Percentiles rank a stretch among this genome's conserved stretches.
Conservation (phyloP, 2,113 vertebrate species). For the Buteo buteo region DNA sequence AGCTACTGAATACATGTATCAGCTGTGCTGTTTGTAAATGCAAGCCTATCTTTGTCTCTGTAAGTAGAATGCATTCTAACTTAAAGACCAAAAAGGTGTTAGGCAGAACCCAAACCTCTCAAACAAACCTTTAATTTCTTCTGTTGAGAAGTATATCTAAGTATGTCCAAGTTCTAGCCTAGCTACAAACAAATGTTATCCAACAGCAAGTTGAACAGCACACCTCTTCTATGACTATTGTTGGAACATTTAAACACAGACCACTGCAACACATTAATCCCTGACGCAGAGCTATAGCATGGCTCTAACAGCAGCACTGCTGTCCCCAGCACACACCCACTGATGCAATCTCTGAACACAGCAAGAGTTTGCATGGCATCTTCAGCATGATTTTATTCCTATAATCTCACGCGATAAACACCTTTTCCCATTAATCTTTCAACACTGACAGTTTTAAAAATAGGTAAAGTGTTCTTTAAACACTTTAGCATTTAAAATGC, state of each 20-base stretch:
- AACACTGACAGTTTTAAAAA: not conserved
- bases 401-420: not conserved
- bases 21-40: not conserved
- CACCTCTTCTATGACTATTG: not conserved
- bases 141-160: not conserved
- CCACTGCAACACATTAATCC: not conserved
- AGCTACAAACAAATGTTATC: not conserved
- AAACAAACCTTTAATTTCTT: not conserved
- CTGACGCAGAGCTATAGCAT: accelerated
- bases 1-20: not conserved
- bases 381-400: not conserved
- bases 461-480: no score
- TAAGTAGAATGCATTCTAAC: not conserved
- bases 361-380: not conserved
- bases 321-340: not conserved
- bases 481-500: not conserved
- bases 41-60: not conserved
- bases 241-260: not conserved
- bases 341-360: not conserved
- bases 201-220: not conserved
- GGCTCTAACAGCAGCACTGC: not conserved
- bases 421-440: conserved; percentile 7
- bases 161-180: not conserved
- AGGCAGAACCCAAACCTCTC: not conserved
- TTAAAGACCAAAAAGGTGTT: not conserved